These are phyloP conservation scores for Theocolax elegans DNA, from an alignment of 1,140 invertebrate genomes.

Conservation along the genomic window DNA sequence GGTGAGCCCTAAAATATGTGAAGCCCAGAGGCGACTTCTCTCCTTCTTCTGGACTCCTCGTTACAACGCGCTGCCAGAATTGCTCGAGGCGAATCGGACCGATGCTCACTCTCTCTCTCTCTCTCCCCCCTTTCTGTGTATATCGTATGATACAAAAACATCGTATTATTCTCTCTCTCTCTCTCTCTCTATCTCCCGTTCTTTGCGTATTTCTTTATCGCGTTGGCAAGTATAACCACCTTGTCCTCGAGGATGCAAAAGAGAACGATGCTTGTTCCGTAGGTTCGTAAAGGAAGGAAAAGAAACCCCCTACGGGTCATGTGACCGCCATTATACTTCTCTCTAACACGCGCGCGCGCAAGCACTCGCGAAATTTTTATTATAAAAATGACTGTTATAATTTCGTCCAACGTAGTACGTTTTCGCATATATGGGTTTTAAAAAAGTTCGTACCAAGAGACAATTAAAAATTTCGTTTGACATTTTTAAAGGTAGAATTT, in stretches of 20 bases:
- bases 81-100: slow-evolving; percentile 51
- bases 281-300: slow-evolving; percentile 39
- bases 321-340: slow-evolving; percentile 61
- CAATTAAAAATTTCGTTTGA: background rate
- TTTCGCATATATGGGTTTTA: background rate
- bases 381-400: background rate
- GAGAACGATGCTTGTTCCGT: slow-evolving; percentile 17
- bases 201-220: slow-evolving; percentile 31
- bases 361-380: background rate
- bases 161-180: slow-evolving; percentile 61
- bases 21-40: slow-evolving; percentile 54
- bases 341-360: slow-evolving; percentile 1
- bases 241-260: slow-evolving; percentile 39
- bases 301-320: slow-evolving; percentile 47
- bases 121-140: slow-evolving; percentile 41
- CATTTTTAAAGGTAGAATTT: background rate
- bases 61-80: slow-evolving; percentile 55
- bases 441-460: background rate
- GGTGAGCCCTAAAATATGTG: slow-evolving; percentile 66
- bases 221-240: too few relatives aligned
- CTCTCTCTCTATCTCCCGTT: slow-evolving; percentile 26
- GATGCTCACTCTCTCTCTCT: slow-evolving; percentile 54
- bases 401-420: background rate
- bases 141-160: slow-evolving; percentile 67
- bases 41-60: slow-evolving; percentile 48